phyloP scores from a whole-genome alignment of 2,113 vertebrate genomes.

The Xerus inauris region DNA sequence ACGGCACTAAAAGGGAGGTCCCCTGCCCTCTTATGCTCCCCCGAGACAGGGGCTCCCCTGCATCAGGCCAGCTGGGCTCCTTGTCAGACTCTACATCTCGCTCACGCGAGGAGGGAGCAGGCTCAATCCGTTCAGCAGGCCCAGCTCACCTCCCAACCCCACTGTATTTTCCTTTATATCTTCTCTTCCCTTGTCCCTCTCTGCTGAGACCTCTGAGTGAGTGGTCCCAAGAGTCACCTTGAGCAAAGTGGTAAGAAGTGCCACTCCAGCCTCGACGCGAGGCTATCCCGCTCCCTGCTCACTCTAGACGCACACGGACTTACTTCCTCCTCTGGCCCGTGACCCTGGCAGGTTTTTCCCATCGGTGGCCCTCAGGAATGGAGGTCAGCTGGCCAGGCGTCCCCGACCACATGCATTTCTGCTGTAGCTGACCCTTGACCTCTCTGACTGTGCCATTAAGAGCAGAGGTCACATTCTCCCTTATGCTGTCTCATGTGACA shows the following conservation, averaged over 20 bases:
- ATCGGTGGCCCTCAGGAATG: not conserved
- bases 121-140: too few species aligned
- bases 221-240: not conserved
- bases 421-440: not conserved
- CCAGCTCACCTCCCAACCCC: too few species aligned
- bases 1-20: not conserved
- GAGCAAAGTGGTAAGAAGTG: not conserved
- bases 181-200: not conserved
- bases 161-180: not conserved
- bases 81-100: not conserved
- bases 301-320: not conserved
- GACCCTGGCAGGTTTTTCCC: not conserved
- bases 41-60: not conserved
- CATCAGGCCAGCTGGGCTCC: not conserved
- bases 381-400: not conserved
- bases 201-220: not conserved
- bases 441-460: not conserved
- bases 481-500: too few species aligned
- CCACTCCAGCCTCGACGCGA: not conserved
- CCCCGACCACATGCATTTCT: not conserved
- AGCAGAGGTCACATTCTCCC: not conserved
- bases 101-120: not conserved
- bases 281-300: not conserved
- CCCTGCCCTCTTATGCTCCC: not conserved
- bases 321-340: not conserved